phyloP scores from a whole-genome alignment of 1,140 invertebrate genomes.

The Drosophila malerkotliana region DNA sequence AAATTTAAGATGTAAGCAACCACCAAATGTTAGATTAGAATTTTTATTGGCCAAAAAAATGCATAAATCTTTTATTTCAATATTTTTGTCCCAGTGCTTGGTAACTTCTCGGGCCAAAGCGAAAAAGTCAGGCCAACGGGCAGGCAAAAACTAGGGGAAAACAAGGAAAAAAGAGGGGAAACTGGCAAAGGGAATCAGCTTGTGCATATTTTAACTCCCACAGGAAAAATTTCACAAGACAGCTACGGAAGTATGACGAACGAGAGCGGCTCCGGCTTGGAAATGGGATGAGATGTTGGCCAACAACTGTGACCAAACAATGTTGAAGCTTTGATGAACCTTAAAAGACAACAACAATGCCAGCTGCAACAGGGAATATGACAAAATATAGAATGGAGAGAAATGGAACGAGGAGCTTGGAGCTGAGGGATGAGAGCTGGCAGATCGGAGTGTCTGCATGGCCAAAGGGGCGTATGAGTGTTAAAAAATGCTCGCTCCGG shows the following conservation, averaged over 20 bases:
- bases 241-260: constrained; percentile 74
- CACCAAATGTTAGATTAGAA: too few relatives aligned
- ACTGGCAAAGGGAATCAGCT: constrained; percentile 49
- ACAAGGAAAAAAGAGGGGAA: constrained; percentile 3
- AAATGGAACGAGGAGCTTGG: not conserved
- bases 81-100: constrained; percentile 15
- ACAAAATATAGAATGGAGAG: constrained; percentile 61
- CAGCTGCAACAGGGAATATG: constrained; percentile 64
- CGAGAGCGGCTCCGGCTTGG: constrained; percentile 19
- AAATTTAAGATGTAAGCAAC: too few relatives aligned
- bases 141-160: constrained; percentile 2
- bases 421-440: not conserved
- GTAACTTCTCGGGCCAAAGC: constrained; percentile 34
- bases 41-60: too few relatives aligned
- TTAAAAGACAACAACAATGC: constrained; percentile 67
- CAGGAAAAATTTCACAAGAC: constrained; percentile 81
- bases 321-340: constrained; percentile 82
- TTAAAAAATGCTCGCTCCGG: constrained; percentile 76
- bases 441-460: constrained; percentile 36
- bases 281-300: constrained; percentile 41
- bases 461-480: constrained; percentile 77
- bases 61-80: not conserved
- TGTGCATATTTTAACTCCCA: constrained; percentile 81
- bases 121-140: constrained; percentile 64
- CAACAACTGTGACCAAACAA: constrained; percentile 81